phyloP scores from a whole-genome alignment of 2,797 vertebrate genomes.

The Momotus momota region DNA sequence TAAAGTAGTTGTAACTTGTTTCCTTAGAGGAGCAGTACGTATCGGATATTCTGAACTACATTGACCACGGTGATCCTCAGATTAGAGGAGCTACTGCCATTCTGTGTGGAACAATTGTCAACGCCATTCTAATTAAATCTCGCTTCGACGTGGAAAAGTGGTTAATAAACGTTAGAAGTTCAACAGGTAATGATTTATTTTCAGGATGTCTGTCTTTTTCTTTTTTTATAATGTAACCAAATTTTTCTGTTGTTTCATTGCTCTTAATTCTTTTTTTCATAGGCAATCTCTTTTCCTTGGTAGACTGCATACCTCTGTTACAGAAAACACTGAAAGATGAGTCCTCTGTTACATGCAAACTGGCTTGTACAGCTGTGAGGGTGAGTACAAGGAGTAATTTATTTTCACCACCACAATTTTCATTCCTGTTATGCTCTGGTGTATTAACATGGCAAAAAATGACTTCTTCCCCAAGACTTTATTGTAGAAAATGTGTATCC shows the following conservation, averaged over 20 bases:
- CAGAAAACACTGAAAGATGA: constrained; percentile 91
- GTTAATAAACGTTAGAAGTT: constrained; percentile 84
- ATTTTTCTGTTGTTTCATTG: not conserved
- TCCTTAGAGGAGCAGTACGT: constrained; percentile 91
- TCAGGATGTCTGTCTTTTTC: not conserved
- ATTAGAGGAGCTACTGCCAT: constrained; percentile 94
- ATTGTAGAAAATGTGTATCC: not conserved
- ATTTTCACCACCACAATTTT: not conserved
- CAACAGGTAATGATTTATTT: constrained; percentile 74
- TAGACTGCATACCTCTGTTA: constrained; percentile 90
- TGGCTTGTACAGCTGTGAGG: constrained; percentile 94
- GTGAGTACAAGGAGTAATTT: constrained; percentile 77
- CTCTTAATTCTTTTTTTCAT: not conserved
- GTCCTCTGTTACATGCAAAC: constrained; percentile 95
- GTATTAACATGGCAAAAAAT: not conserved
- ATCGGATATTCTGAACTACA: constrained; percentile 89
- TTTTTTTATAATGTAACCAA: too few relatives aligned
- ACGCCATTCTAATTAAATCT: constrained; percentile 89
- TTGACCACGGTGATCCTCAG: constrained; percentile 94
- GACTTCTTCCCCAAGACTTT: not conserved
- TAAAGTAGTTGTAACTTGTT: constrained; percentile 46
- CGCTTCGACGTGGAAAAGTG: constrained; percentile 90
- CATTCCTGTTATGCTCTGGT: not conserved
- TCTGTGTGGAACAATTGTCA: constrained; percentile 90
- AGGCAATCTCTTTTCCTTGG: constrained; percentile 91